A percentile compares a stretch with the other conserved stretches of the same genome.
phyloP scores from a whole-genome alignment of 37 sponge, comb jelly and placozoan species.

The Mnemiopsis leidyi region DNA sequence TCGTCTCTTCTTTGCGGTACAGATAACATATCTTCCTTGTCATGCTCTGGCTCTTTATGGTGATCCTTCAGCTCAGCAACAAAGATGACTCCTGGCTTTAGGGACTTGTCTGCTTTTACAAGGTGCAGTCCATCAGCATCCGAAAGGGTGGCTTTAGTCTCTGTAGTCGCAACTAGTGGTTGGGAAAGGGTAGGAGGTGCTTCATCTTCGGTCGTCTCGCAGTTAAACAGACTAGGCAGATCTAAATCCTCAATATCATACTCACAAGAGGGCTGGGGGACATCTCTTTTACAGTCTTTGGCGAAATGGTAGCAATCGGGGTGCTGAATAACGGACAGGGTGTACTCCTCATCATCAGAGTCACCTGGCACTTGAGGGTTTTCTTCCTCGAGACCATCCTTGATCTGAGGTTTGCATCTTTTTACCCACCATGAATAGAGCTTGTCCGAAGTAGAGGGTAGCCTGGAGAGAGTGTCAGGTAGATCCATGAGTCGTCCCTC shows the following conservation, averaged over 20 bases:
- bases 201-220: not conserved
- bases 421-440: not conserved
- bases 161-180: not conserved
- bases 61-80: too few relatives aligned
- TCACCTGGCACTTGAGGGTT: too few relatives aligned
- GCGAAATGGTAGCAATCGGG: too few relatives aligned
- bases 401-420: not conserved
- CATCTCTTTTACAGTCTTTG: too few relatives aligned
- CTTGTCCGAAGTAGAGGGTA: not conserved
- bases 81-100: too few relatives aligned
- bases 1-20: not conserved
- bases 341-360: not conserved
- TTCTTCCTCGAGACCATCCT: not conserved
- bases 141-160: not conserved
- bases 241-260: not conserved
- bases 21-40: not conserved
- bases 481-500: not conserved
- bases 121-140: not conserved
- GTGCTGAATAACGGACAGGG: not conserved
- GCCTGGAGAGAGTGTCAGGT: not conserved
- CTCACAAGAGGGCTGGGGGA: too few relatives aligned
- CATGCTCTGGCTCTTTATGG: not conserved
- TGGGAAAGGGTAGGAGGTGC: too few relatives aligned
- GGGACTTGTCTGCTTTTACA: not conserved
- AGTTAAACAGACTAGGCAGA: not conserved